Evolutionary conservation across 2,888 invertebrate species (phyloP), one percentile per base, ranked within the genome.

Genomic region (Macrosiphum euphorbiae): DNA sequence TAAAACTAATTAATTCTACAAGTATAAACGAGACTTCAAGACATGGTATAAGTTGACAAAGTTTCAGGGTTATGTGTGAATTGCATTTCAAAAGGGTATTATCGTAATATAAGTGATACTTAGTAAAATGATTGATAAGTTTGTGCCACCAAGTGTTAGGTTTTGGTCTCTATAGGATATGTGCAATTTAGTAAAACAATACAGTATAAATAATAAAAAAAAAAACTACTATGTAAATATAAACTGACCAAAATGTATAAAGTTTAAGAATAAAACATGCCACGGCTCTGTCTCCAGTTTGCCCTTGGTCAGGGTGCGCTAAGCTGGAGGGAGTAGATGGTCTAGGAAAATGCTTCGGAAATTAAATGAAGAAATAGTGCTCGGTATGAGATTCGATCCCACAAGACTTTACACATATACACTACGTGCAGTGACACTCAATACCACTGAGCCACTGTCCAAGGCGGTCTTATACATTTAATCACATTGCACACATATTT

Each of bases 31-130:
- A 90, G 85, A 94, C 85, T 58, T 90, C 11, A 61, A 86, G 58
- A 94, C 90, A 90, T 85, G 50, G 90, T 90, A 88, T 89, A 89
- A 86, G 61, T 94, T 61, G 93, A 90, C 41, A 94, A 90, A 90
- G 86, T 94, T 94, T 90, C 93, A 94, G 93, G 93, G 93, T 94
- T 90, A 47, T 86, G 90, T 86, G 92, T 86, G 84, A 89, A 93
- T 41, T 89, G 35, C 58, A 94, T 90, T 89, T 94, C 92, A 93
- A 90, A 78, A 94, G 93, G 93, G 93, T 94, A 94, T 93, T 93
- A 89, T 89, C 28, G 35, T 89, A 93, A 93, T 84, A 93, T 89
- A 89, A 93, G 88, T 93, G 58, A 88, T 93, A 90, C 44, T 84
- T 89, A 88, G 78, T 78, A 58, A 93, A 89, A 90, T 58, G 89